A percentile compares a stretch with the other conserved stretches of the same genome.
These are phyloP conservation scores for Coturnix japonica DNA, from an alignment of 2,113 vertebrate genomes.

Conservation along the genomic window DNA sequence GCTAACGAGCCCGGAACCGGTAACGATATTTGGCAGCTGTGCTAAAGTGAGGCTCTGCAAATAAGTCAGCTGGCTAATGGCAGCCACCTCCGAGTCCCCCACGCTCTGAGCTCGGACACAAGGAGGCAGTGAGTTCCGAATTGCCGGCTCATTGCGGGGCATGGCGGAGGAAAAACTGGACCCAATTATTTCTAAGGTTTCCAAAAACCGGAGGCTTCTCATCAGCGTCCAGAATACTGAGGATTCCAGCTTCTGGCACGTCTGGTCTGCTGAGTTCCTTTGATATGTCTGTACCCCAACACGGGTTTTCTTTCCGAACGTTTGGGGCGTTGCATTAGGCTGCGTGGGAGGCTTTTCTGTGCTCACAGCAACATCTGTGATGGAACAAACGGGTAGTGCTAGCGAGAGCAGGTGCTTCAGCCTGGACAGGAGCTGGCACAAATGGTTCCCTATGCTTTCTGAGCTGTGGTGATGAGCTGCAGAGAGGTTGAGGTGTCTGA, in stretches of 20 bases:
- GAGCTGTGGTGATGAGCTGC: constrained; percentile 92
- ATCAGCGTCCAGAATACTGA: constrained; percentile 84
- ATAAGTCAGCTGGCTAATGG: constrained; percentile 83
- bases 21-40: constrained; percentile 90
- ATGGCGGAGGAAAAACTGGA: constrained; percentile 92
- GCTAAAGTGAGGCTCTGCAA: constrained; percentile 89
- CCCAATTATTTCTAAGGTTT: constrained; percentile 90
- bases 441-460: constrained; percentile 80
- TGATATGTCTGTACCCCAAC: constrained; percentile 83
- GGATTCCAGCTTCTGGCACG: constrained; percentile 57
- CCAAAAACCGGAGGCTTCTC: constrained; percentile 81
- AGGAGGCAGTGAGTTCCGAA: constrained; percentile 89
- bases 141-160: constrained; percentile 92
- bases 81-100: constrained; percentile 87
- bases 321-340: constrained; percentile 75
- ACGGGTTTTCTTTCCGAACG: constrained; percentile 87
- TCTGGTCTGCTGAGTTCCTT: constrained; percentile 43
- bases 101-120: constrained; percentile 86
- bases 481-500: constrained; percentile 91
- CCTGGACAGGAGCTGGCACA: constrained; percentile 86
- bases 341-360: constrained; percentile 52
- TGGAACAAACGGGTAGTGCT: constrained; percentile 88
- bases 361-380: constrained; percentile 74
- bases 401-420: constrained; percentile 85
- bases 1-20: constrained; percentile 87